Evolutionary conservation across 2,113 vertebrate genomes (phyloP).

Genomic region (Pomatorhinus ruficollis): DNA sequence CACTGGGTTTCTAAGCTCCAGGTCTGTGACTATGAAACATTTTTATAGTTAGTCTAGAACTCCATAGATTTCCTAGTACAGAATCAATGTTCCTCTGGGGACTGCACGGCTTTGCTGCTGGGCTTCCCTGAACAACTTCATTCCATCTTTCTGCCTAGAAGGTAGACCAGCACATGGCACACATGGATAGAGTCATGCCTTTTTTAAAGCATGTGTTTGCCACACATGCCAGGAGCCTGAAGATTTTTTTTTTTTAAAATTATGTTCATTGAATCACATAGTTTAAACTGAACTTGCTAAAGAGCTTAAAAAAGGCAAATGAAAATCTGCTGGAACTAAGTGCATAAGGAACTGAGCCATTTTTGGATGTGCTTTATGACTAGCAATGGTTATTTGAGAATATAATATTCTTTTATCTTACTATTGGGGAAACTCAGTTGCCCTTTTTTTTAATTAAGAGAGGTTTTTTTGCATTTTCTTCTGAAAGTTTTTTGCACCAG

Average conservation of each 20-base stretch:
- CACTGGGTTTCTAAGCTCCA: background rate
- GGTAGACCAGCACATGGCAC: background rate
- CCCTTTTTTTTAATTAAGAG: background rate
- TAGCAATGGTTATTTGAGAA: background rate
- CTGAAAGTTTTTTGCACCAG: background rate
- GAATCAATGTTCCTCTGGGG: background rate
- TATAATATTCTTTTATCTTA: background rate
- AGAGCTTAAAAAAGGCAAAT: background rate
- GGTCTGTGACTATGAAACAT: background rate
- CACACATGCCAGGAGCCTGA: background rate
- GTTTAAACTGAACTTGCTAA: background rate
- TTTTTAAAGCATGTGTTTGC: background rate
- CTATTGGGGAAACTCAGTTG: background rate
- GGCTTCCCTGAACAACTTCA: background rate
- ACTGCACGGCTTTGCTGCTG: background rate
- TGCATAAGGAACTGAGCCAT: background rate
- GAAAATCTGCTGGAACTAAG: background rate
- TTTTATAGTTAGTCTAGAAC: background rate
- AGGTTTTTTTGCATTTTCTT: background rate
- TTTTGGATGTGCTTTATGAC: background rate
- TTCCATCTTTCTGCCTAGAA: background rate
- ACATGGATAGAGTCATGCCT: background rate
- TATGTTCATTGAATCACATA: background rate
- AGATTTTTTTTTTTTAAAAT: rapidly evolving
- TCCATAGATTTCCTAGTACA: background rate